phyloP scores from a whole-genome alignment of 37 sponge, comb jelly and placozoan genomes.

The Mnemiopsis leidyi region DNA sequence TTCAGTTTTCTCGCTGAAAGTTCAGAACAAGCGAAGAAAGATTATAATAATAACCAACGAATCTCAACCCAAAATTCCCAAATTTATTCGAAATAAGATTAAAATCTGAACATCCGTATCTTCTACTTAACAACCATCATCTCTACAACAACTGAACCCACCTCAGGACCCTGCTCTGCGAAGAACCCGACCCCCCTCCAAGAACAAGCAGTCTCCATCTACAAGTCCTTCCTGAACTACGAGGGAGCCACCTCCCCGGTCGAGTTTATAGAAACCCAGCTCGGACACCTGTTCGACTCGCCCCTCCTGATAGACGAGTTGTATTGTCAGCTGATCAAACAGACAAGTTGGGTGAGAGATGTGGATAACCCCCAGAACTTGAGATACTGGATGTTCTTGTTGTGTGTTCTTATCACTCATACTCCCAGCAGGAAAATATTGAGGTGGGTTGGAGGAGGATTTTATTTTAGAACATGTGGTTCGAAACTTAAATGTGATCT shows the following conservation, averaged over 20 bases:
- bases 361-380: conserved; percentile 60
- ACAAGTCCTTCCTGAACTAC: conserved; percentile 58
- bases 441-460: too few species aligned
- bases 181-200: conserved; percentile 54
- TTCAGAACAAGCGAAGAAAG: too few species aligned
- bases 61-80: too few species aligned
- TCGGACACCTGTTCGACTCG: conserved; percentile 23
- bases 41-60: too few species aligned
- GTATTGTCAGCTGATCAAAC: conserved; percentile 95
- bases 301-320: conserved; percentile 71
- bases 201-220: conserved; percentile 59
- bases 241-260: conserved; percentile 57
- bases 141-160: too few species aligned
- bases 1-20: too few species aligned
- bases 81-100: too few species aligned
- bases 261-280: conserved; percentile 41
- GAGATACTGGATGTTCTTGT: conserved; percentile 65
- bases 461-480: too few species aligned
- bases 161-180: conserved; percentile 55
- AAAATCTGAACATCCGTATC: too few species aligned
- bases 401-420: conserved; percentile 47
- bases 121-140: too few species aligned
- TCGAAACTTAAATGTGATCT: too few species aligned
- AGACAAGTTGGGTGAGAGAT: conserved; percentile 74
- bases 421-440: conserved; percentile 49